phyloP scores from a whole-genome alignment of 2,797 vertebrate species.

The Sebastes ruberrimus region DNA sequence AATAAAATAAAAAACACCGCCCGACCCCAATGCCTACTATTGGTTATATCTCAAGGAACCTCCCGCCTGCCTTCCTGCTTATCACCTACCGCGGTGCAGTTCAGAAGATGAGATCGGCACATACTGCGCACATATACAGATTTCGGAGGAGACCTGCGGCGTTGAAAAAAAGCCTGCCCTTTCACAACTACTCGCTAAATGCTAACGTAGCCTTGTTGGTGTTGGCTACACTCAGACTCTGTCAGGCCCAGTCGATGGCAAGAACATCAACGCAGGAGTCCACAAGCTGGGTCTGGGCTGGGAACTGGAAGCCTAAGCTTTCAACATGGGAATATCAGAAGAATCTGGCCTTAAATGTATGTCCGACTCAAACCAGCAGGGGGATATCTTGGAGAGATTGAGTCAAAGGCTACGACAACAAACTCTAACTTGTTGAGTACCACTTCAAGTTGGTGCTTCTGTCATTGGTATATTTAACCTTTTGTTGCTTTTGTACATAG shows the following conservation, averaged over 20 bases:
- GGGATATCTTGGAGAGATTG: slow-evolving; percentile 83
- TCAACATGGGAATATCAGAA: slow-evolving; percentile 88
- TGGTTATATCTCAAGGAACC: too few species aligned
- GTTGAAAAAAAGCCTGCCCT: too few species aligned
- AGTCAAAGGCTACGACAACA: slow-evolving; percentile 87
- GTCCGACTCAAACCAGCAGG: slow-evolving; percentile 92
- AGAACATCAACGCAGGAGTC: slow-evolving; percentile 96
- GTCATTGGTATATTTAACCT: slow-evolving; percentile 79
- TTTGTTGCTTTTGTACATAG: neutral
- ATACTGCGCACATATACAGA: too few species aligned
- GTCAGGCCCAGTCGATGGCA: slow-evolving; percentile 95
- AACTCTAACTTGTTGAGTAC: slow-evolving; percentile 85
- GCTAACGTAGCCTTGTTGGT: slow-evolving; percentile 89
- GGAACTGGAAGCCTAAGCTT: slow-evolving; percentile 93
- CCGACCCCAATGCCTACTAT: too few species aligned
- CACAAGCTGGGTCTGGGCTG: slow-evolving; percentile 97
- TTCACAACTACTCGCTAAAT: too few species aligned
- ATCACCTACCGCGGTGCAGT: too few species aligned
- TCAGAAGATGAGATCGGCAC: too few species aligned
- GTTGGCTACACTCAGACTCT: slow-evolving; percentile 96
- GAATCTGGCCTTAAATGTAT: slow-evolving; percentile 94
- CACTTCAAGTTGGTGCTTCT: slow-evolving; percentile 83
- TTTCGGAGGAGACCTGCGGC: accelerated
- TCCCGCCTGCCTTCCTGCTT: too few species aligned
- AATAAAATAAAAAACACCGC: too few species aligned